Conservation (phyloP, 2,797 vertebrate species). For the Pitangus sulphuratus region DNA sequence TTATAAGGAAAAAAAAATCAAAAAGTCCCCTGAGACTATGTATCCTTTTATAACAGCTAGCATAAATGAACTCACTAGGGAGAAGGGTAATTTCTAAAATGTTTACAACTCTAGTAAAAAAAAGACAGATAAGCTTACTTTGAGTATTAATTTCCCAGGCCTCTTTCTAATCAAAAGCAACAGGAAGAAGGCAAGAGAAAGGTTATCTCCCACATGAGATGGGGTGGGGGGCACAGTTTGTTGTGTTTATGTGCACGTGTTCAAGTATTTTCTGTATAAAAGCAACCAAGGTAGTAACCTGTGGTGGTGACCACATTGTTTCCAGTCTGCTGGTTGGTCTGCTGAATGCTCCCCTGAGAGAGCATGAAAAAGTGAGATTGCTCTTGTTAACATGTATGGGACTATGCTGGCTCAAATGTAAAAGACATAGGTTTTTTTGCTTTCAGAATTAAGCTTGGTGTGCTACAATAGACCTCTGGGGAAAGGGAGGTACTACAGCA, state of each 20-base stretch:
- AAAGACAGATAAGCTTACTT: not conserved
- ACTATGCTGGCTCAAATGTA: not conserved
- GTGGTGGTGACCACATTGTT: not conserved
- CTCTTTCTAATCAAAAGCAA: not conserved
- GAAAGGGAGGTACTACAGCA: not conserved
- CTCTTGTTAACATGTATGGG: not conserved
- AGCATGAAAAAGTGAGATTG: not conserved
- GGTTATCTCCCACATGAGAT: not conserved
- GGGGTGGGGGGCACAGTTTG: not conserved
- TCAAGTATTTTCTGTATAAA: not conserved
- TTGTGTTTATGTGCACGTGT: fast-evolving
- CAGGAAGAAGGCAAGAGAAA: not conserved
- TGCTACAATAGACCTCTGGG: not conserved
- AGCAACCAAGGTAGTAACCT: not conserved
- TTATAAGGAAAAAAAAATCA: not conserved
- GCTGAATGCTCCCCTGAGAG: not conserved
- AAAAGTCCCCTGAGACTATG: not conserved
- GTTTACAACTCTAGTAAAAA: not conserved
- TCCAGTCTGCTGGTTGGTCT: not conserved
- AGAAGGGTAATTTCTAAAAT: not conserved
- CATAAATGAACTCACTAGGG: not conserved
- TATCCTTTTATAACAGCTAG: not conserved
- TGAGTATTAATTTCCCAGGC: not conserved
- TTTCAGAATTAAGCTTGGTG: not conserved
- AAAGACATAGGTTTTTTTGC: fast-evolving